Conservation (phyloP, 2,888 invertebrate species). For the Matsumyia berberina region DNA sequence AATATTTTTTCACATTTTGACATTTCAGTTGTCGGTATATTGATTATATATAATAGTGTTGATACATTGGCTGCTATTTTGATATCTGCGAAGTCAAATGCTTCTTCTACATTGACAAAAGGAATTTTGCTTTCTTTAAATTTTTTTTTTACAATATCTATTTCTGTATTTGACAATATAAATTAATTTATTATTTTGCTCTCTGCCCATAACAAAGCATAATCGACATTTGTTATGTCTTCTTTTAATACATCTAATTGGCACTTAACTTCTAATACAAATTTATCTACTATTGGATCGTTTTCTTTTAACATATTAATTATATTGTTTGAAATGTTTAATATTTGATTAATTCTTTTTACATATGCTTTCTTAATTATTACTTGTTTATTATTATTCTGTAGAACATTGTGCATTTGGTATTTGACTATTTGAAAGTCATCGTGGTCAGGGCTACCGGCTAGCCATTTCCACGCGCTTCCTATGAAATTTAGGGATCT, state of each 20-base stretch:
- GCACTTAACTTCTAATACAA: conserved; percentile 31
- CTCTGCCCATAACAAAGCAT: conserved; percentile 63
- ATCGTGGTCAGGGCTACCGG: conserved; percentile 54
- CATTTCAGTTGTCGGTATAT: too few species aligned
- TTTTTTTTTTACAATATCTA: neutral
- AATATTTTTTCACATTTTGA: too few species aligned
- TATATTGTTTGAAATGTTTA: conserved; percentile 54
- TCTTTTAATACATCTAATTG: conserved; percentile 60
- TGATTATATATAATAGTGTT: too few species aligned
- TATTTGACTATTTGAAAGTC: conserved; percentile 52
- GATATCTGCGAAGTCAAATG: neutral
- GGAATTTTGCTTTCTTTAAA: neutral
- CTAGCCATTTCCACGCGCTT: conserved; percentile 56
- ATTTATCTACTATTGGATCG: conserved; percentile 27
- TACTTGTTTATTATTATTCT: conserved; percentile 52
- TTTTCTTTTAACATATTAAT: conserved; percentile 36
- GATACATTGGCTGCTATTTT: neutral
- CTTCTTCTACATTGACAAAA: neutral
- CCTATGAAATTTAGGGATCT: conserved; percentile 56
- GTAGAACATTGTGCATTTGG: conserved; percentile 28
- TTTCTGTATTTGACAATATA: conserved; percentile 2
- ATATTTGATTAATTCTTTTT: conserved; percentile 49
- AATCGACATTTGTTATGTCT: conserved; percentile 53
- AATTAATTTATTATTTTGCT: conserved; percentile 54
- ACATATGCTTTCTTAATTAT: conserved; percentile 53